Evolutionary conservation across 2,113 vertebrate species (phyloP), one percentile per base, ranked within the genome.

Genomic region (Nipponia nippon): DNA sequence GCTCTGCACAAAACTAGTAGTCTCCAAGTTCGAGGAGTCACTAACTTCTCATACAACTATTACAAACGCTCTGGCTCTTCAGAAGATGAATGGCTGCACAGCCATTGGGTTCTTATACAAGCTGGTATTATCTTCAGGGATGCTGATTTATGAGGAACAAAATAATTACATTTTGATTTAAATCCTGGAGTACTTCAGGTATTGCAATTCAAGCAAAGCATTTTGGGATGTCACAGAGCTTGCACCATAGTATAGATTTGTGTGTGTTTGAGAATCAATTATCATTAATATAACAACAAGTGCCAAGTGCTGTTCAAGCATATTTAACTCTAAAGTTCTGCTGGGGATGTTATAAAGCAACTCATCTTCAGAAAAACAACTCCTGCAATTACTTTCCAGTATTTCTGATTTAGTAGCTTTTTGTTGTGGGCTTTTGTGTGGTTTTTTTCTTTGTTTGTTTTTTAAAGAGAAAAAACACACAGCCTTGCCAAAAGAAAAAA

Each of bases 121-220:
- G 50, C 58, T n/a, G 27, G 25, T 23, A 21, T 82, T 87, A 65
- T 92, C 96, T 80, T 83, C 96, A 58, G 62, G 56, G 78, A 85
- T 65, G 58, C 62, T 73, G 96, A 97, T 95, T 94, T 90, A 94
- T 70, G 62, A 77, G 83, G 89, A 83, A 85, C 70, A 59, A 93
- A 95, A 94, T 95, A 95, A 97, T 95, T 91, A 71, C 87, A 85
- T 93, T 95, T 95, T 95, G 96, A 95, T 96, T 97, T 95, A 95
- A 95, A 66, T 82, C 61, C 78, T 29, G 38, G 62, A 93, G 66
- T 58, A 46, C 62, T 87, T 77, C 94, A 95, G 91, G 93, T 89
- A 50, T 16, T 86, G 67, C 62, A 93, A 44, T 59, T 85, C 81
- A 85, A 93, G 70, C 34, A 76, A 72, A 93, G 88, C 4, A 16